These are phyloP conservation scores for Agrenia bidenticulata DNA, from an alignment of 2,888 invertebrate genomes.

Conservation along the genomic window DNA sequence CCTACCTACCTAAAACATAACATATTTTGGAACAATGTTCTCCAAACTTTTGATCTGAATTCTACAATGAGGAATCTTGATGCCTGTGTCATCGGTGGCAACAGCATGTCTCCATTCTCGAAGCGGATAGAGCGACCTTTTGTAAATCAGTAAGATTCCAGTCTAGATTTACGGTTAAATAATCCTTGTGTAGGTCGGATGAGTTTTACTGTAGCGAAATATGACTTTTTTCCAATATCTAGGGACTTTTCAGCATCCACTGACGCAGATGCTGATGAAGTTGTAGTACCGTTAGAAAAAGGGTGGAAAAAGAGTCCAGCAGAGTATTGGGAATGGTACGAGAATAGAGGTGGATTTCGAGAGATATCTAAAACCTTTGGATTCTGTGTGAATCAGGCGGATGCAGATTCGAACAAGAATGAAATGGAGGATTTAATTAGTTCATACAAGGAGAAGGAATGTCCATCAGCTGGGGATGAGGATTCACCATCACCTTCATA, in stretches of 20 bases:
- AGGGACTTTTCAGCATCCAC: not conserved
- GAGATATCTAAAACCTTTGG: conserved; percentile 24
- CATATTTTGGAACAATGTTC: conserved; percentile 37
- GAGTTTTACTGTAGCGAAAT: too few species aligned
- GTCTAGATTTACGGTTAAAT: too few species aligned
- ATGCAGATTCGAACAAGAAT: conserved; percentile 3
- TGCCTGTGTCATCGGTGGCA: conserved; percentile 30
- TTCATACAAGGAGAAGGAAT: not conserved
- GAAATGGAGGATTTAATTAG: not conserved
- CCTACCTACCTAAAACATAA: not conserved
- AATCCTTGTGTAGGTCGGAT: too few species aligned
- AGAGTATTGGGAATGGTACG: conserved; percentile 40
- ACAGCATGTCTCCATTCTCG: conserved; percentile 22
- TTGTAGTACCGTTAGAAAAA: not conserved
- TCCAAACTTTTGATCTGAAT: conserved; percentile 33
- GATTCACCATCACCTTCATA: too few species aligned
- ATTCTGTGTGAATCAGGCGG: conserved; percentile 15
- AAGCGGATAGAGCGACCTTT: conserved; percentile 36
- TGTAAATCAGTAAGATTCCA: conserved; percentile 6
- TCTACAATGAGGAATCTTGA: conserved; percentile 41
- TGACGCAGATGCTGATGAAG: not conserved
- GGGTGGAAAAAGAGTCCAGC: conserved; percentile 29
- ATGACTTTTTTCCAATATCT: too few species aligned
- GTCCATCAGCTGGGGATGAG: not conserved
- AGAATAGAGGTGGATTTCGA: conserved; percentile 28